Conservation (phyloP, 2,888 invertebrate species). For the Resseliella maxima region DNA sequence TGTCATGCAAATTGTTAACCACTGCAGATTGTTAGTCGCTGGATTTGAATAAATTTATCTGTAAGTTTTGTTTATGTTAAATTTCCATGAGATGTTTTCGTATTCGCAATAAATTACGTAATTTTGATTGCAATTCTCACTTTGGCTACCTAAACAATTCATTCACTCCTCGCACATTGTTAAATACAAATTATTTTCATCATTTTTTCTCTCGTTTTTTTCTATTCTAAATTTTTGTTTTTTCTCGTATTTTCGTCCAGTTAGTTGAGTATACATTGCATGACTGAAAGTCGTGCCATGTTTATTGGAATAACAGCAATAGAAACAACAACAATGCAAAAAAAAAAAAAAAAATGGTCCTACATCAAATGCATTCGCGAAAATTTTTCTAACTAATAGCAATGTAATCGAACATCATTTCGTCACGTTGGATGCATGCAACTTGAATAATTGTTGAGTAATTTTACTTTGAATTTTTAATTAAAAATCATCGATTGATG, state of each 20-base stretch:
- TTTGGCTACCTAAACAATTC: neutral
- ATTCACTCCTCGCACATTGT: neutral
- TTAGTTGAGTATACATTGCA: neutral
- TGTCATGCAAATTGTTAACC: neutral
- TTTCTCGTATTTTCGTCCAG: neutral
- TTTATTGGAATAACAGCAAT: too few species aligned
- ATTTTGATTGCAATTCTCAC: constrained; percentile 37
- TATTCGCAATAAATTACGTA: neutral
- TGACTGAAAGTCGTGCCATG: constrained; percentile 39
- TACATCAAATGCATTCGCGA: neutral
- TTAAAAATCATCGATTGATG: constrained; percentile 50
- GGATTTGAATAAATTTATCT: constrained; percentile 17
- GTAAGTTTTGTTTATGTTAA: neutral
- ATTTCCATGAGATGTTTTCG: neutral
- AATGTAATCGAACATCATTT: neutral
- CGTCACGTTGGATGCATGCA: constrained; percentile 24
- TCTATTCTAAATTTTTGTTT: neutral
- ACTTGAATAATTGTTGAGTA: constrained; percentile 43
- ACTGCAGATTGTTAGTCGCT: neutral
- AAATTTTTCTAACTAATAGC: neutral
- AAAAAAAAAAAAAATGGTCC: constrained; percentile 7
- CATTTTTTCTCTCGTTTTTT: neutral
- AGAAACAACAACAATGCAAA: too few species aligned
- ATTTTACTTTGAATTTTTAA: constrained; percentile 37
- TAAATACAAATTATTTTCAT: neutral